Evolutionary conservation across 2,797 vertebrate genomes (phyloP), one percentile per base, ranked within the genome.

Genomic region (Perdix hodgsoniae): DNA sequence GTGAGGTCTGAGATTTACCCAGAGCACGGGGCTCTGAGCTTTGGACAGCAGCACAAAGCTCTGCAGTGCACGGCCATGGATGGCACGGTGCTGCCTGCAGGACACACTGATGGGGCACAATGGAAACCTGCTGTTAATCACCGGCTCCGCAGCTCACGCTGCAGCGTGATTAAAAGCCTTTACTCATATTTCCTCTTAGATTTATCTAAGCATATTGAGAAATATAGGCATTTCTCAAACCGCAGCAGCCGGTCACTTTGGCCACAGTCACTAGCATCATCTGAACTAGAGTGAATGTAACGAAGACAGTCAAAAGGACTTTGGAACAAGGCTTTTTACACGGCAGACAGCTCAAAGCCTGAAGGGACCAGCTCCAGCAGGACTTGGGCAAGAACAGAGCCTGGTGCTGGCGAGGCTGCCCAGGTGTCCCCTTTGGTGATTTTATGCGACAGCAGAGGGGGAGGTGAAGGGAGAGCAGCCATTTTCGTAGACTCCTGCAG

Each of bases 21-120:
- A 79, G 71, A 52, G 27, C 50, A 29, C 27, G 14, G 50, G 50
- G 50, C 50, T 31, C 27, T 15, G 15, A 29, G 50, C 50, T 29
- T 29, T 52, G 50, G 27, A 29, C 50, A 17, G 50, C 50, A 17
- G 50, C 17, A 52, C 54, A 74, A 84, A 82, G 63, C 10, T 44
- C 64, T 52, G 31, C 29, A 26, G 65, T 64, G 54, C 26, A 11
- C 1, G 22, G 84, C 63, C 35, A 19, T 14, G 1, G 40, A 21
- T 10, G 77, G n/a, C 27, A 47, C 35, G 4, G 5, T 14, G 11
- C 14, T 14, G 18, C 70, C 13, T 0, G 11, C 0, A 17, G 33
- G 42, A 63, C 13, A 0, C 19, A 33, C 72, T 1, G 24, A 33
- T 69, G 45, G 2, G 2, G 27, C 17, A 18, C 67, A 60, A 45